phyloP scores from a whole-genome alignment of 2,797 vertebrate species.

The Muraenolepis orangiensis region DNA sequence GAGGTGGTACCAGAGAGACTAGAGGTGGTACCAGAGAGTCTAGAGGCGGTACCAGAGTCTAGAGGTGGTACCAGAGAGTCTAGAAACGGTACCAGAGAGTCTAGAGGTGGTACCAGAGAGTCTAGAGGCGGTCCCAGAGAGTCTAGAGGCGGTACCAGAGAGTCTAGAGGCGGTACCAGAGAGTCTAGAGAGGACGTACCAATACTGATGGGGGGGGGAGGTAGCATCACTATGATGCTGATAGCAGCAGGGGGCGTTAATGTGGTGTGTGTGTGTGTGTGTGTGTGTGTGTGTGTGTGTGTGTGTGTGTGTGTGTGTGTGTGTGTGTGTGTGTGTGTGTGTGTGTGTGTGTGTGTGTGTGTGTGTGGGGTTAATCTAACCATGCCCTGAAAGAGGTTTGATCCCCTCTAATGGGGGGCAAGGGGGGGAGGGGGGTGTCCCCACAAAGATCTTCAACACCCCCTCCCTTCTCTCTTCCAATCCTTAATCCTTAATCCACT shows the following conservation, averaged over 20 bases:
- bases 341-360: not conserved
- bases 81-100: too few relatives aligned
- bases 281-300: too few relatives aligned
- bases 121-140: too few relatives aligned
- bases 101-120: too few relatives aligned
- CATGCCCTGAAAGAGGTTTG: constrained; percentile 45
- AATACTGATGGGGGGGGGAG: constrained; percentile 12
- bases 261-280: not conserved
- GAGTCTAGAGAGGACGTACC: constrained; percentile 2
- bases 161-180: too few relatives aligned
- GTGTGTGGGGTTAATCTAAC: constrained; percentile 36
- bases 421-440: constrained; percentile 25
- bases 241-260: not conserved
- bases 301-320: too few relatives aligned
- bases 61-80: too few relatives aligned
- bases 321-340: not conserved
- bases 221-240: constrained; percentile 5
- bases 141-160: too few relatives aligned
- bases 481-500: not conserved
- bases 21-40: too few relatives aligned
- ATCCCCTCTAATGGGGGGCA: constrained; percentile 42
- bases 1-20: too few relatives aligned
- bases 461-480: not conserved
- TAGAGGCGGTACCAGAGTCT: too few relatives aligned
- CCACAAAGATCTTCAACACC: not conserved